These are phyloP conservation scores for Fragum whitleyi DNA, from an alignment of 2,888 invertebrate species.

Conservation along the genomic window DNA sequence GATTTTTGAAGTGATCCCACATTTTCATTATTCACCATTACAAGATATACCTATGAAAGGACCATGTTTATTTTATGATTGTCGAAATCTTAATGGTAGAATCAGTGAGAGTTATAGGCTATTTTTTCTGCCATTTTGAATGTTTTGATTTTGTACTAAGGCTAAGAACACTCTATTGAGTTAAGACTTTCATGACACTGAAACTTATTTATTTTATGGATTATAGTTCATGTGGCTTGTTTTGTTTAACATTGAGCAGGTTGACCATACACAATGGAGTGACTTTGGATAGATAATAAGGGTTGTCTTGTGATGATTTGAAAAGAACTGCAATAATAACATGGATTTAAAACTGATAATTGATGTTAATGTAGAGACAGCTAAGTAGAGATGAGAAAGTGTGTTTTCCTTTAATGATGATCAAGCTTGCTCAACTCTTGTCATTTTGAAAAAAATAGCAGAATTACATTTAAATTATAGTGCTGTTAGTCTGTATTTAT, in stretches of 20 bases:
- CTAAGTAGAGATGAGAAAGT: too few relatives aligned
- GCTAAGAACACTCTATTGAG: not conserved
- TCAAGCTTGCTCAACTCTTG: too few relatives aligned
- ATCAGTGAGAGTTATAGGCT: constrained; percentile 34
- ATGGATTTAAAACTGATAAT: too few relatives aligned
- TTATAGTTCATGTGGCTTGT: not conserved
- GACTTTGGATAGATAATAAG: too few relatives aligned
- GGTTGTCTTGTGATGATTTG: too few relatives aligned
- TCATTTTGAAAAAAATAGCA: too few relatives aligned
- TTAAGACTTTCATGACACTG: not conserved
- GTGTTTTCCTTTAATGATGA: too few relatives aligned
- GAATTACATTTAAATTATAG: too few relatives aligned
- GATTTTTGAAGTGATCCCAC: constrained; percentile 50
- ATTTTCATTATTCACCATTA: constrained; percentile 40
- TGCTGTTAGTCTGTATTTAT: too few relatives aligned
- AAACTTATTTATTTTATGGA: not conserved
- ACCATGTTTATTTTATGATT: constrained; percentile 54
- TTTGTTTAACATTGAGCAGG: not conserved
- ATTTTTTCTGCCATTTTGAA: constrained; percentile 40
- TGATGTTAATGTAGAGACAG: too few relatives aligned
- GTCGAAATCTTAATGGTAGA: constrained; percentile 25
- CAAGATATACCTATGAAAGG: constrained; percentile 40
- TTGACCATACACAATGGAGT: too few relatives aligned
- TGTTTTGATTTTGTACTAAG: constrained; percentile 25
- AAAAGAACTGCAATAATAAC: too few relatives aligned